Conservation (phyloP, 2,888 invertebrate genomes). For the Idaea aversata region DNA sequence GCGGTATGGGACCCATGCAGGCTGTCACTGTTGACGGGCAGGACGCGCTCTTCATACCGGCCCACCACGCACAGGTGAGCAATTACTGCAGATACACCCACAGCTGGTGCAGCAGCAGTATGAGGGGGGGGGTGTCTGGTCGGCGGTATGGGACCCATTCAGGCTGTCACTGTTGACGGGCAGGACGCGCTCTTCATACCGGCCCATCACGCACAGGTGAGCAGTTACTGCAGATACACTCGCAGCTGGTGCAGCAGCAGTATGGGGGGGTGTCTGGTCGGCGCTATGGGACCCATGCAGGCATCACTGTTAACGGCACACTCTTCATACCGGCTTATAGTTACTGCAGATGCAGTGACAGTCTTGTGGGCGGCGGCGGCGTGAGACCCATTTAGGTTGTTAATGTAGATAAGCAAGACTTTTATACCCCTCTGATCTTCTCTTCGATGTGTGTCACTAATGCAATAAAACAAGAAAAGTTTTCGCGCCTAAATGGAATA, state of each 20-base stretch:
- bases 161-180: constrained; percentile 91
- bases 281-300: constrained; percentile 48
- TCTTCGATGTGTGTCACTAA: no score
- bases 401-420: constrained; percentile 94
- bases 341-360: constrained; percentile 72
- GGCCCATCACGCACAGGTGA: constrained; percentile 83
- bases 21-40: constrained; percentile 96
- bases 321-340: constrained; percentile 91
- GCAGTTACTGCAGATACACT: constrained; percentile 68
- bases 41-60: constrained; percentile 94
- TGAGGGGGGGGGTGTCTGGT: constrained; percentile 69
- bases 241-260: constrained; percentile 48
- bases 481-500: no score
- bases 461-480: no score
- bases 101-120: constrained; percentile 52
- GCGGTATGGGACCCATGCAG: constrained; percentile 89
- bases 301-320: constrained; percentile 95
- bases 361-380: constrained; percentile 50
- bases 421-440: no score
- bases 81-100: constrained; percentile 71
- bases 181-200: constrained; percentile 96
- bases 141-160: constrained; percentile 50
- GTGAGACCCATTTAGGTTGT: constrained; percentile 94
- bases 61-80: constrained; percentile 82
- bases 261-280: constrained; percentile 69